phyloP scores from a whole-genome alignment of 1,140 invertebrate species.

The Cydia amplana region DNA sequence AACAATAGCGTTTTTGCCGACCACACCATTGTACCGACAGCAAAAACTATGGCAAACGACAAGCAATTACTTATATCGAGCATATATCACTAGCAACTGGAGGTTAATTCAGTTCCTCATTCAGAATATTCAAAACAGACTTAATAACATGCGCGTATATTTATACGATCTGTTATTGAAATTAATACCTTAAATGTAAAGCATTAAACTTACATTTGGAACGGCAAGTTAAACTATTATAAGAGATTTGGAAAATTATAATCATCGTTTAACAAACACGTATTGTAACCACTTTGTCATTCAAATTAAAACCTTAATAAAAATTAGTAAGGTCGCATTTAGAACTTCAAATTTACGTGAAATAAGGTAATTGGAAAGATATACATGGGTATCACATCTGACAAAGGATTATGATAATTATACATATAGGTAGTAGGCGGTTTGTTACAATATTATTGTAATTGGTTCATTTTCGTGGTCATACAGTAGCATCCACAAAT shows the following conservation, averaged over 20 bases:
- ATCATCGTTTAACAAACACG: neutral
- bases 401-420: conserved; percentile 28
- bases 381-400: neutral
- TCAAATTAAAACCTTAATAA: neutral
- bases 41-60: conserved; percentile 24
- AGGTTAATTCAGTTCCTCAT: conserved; percentile 3
- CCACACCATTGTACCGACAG: conserved; percentile 6
- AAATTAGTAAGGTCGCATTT: neutral
- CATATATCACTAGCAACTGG: conserved; percentile 5
- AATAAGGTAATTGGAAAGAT: neutral
- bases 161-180: neutral
- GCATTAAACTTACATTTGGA: neutral
- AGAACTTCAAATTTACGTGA: neutral
- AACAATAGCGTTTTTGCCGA: conserved; percentile 22
- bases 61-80: neutral
- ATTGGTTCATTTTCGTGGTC: neutral
- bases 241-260: neutral
- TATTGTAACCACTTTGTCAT: neutral
- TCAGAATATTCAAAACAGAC: neutral
- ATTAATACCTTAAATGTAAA: neutral
- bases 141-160: neutral
- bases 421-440: neutral
- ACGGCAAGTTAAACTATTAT: neutral
- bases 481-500: neutral
- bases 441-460: neutral